Percentiles rank a stretch among this genome's conserved stretches.
These are phyloP conservation scores for Danaus melanippus DNA, from an alignment of 1,140 invertebrate species.

Conservation along the genomic window DNA sequence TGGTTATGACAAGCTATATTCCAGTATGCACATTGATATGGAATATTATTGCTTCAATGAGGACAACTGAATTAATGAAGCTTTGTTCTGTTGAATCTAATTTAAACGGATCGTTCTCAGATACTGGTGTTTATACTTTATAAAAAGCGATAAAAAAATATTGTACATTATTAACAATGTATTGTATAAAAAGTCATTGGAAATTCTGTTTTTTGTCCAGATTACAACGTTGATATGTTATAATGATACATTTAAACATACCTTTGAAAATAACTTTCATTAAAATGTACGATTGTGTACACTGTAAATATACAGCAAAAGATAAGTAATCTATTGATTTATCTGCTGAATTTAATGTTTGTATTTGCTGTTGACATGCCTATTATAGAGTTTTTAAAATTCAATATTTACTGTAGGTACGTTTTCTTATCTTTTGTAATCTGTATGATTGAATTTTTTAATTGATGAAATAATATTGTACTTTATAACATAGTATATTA, in stretches of 20 bases:
- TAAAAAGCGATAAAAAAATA: slow-evolving; percentile 22
- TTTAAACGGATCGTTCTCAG: slow-evolving; percentile 28
- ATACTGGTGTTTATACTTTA: slow-evolving; percentile 24
- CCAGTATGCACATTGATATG: slow-evolving; percentile 37
- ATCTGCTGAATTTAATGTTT: too few species aligned
- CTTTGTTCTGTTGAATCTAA: slow-evolving; percentile 41
- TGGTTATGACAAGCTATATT: slow-evolving; percentile 40
- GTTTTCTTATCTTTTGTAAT: too few species aligned
- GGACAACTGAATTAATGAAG: slow-evolving; percentile 41
- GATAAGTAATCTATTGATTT: too few species aligned
- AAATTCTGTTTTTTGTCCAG: slow-evolving; percentile 3
- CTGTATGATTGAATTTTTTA: too few species aligned
- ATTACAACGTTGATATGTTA: slow-evolving; percentile 8
- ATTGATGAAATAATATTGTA: too few species aligned
- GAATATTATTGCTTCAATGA: slow-evolving; percentile 32
- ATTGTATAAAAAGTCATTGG: slow-evolving; percentile 10
- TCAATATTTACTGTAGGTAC: too few species aligned
- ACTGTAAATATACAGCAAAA: too few species aligned
- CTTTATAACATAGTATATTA: too few species aligned
- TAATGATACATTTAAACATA: slow-evolving; percentile 8
- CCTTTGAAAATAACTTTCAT: too few species aligned
- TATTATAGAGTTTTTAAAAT: too few species aligned
- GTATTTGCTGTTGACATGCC: too few species aligned
- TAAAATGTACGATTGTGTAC: too few species aligned
- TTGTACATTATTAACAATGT: slow-evolving; percentile 1